Evolutionary conservation across 2,113 vertebrate genomes (phyloP), one percentile per base, ranked within the genome.

Genomic region (Colius striatus): DNA sequence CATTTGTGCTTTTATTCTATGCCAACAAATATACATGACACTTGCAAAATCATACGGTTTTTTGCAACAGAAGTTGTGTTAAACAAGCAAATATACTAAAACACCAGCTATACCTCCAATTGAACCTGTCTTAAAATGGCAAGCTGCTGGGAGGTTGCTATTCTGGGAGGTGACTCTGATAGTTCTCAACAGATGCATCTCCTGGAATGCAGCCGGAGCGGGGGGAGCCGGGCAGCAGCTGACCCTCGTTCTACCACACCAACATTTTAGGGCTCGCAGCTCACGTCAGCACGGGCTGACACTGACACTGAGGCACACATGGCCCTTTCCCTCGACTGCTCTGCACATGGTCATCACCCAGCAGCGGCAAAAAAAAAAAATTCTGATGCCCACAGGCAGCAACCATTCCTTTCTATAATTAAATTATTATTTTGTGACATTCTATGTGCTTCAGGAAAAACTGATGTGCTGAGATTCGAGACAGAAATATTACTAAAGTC

Each of bases 121-220:
- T 93, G 92, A 97, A 97, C 91, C 97, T 98, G 96, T 98, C 99
- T 99, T 99, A 99, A 99, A 99, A 99, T 99, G 98, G 98, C 98
- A 98, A 98, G 96, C 95, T 86, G 97, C 95, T 91, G 94, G 94
- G 97, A 96, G 92, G 96, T 96, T 98, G 97, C 99, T 99, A 99
- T 99, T 99, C 98, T 96, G 98, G 99, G 99, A 98, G 94, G 83
- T 95, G 90, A 97, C 90, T 96, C 98, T 99, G 99, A 99, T 97
- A 98, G 98, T 97, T 87, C 97, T 97, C 95, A 98, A 99, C 99
- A 99, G 99, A 99, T 99, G 99, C 98, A 98, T 90, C 84, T 85
- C 76, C 77, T 85, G 98, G 98, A 98, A 98, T 98, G 99, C 92
- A 77, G 95, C 94, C 83, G 93, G 95, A 85, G 94, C 19, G 3